A percentile compares a stretch with the other conserved stretches of the same genome.
Evolutionary conservation across 92 coral and sea anemone species (phyloP).

Genomic region (Chrysogorgia sp.): DNA sequence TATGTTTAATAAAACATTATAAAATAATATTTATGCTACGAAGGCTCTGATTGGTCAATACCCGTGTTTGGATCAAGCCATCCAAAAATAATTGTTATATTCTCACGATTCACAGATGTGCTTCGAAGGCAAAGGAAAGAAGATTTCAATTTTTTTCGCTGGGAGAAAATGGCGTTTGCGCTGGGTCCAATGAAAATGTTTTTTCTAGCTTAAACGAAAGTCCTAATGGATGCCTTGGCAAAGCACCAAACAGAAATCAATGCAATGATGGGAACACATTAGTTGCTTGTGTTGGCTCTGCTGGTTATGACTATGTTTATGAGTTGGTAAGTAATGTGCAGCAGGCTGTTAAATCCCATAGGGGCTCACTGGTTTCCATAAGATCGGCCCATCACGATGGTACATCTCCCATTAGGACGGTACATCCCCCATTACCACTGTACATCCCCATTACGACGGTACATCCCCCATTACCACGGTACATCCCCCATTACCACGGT

Average conservation of each 20-base stretch:
- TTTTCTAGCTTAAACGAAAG: neutral
- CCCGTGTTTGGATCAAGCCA: neutral
- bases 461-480: no score
- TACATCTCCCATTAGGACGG: no score
- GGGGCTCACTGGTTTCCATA: neutral
- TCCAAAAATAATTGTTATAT: neutral
- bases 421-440: no score
- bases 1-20: neutral
- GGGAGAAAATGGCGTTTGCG: neutral
- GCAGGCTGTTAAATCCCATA: neutral
- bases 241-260: neutral
- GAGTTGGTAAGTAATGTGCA: conserved; percentile 1
- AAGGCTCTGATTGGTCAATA: no score
- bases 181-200: neutral
- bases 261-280: neutral
- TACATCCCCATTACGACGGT: no score
- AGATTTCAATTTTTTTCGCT: conserved; percentile 1
- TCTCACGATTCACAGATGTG: neutral
- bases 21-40: neutral
- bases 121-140: neutral
- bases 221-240: neutral
- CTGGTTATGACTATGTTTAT: conserved; percentile 12
- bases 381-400: no score
- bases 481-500: no score
- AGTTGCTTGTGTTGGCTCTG: conserved; percentile 9